These are phyloP conservation scores for Lepetodrilus schrolli DNA, from an alignment of 2,888 invertebrate species.

Conservation along the genomic window DNA sequence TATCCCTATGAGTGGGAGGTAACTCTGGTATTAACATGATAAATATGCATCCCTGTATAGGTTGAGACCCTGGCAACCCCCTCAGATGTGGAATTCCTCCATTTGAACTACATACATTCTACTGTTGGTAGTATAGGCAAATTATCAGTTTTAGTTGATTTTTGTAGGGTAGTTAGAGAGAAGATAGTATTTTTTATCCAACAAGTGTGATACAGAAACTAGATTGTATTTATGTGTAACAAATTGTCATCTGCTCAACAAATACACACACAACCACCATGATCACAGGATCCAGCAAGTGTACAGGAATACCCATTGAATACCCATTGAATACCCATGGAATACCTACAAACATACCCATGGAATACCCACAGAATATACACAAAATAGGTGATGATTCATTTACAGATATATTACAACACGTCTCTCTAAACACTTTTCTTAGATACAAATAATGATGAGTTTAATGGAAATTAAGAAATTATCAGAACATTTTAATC, in stretches of 20 bases:
- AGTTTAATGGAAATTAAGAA: too few relatives aligned
- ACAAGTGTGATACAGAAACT: constrained; percentile 17
- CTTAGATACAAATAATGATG: too few relatives aligned
- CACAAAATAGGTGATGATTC: too few relatives aligned
- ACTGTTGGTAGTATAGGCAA: constrained; percentile 23
- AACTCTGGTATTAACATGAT: constrained; percentile 13
- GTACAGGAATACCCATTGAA: too few relatives aligned
- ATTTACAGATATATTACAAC: too few relatives aligned
- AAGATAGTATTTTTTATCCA: constrained; percentile 26
- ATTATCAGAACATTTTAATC: too few relatives aligned
- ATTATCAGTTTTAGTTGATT: constrained; percentile 8
- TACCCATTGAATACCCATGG: too few relatives aligned
- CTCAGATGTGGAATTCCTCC: neutral
- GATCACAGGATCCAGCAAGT: too few relatives aligned
- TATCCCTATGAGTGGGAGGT: constrained; percentile 1
- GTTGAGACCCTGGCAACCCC: constrained; percentile 9
- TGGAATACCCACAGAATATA: too few relatives aligned
- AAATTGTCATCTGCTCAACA: neutral
- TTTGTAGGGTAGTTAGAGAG: constrained; percentile 8
- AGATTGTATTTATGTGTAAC: constrained; percentile 25
- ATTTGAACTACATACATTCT: constrained; percentile 17
- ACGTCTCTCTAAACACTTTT: too few relatives aligned
- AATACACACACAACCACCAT: too few relatives aligned
- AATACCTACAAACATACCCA: too few relatives aligned
- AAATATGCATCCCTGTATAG: constrained; percentile 19